Conservation (phyloP, 35 echinoderm and acorn worm genomes). For the Lytechinus variegatus region DNA sequence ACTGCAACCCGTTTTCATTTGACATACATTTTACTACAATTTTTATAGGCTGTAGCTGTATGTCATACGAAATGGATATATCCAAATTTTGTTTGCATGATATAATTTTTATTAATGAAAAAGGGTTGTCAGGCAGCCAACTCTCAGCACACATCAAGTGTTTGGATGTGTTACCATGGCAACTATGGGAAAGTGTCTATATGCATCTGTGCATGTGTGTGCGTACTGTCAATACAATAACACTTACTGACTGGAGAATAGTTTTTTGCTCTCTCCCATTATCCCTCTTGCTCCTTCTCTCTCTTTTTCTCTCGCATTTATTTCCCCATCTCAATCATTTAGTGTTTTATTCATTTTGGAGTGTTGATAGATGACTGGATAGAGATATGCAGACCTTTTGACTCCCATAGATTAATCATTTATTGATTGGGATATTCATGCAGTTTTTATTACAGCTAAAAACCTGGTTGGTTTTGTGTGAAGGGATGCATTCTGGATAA, state of each 20-base stretch:
- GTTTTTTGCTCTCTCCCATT: neutral
- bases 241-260: neutral
- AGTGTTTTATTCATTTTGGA: neutral
- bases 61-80: neutral
- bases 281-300: neutral
- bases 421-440: neutral
- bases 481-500: neutral
- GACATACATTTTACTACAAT: neutral
- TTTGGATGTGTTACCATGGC: constrained; percentile 43
- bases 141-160: constrained; percentile 27
- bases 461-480: neutral
- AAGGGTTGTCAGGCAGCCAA: neutral
- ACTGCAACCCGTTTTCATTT: too few relatives aligned
- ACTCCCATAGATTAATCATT: neutral
- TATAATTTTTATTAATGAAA: constrained; percentile 34
- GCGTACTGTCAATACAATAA: constrained; percentile 39
- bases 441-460: neutral
- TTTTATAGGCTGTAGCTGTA: neutral
- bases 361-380: neutral
- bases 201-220: neutral
- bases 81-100: neutral
- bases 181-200: neutral
- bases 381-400: neutral
- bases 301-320: neutral
- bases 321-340: neutral